Evolutionary conservation across 2,888 invertebrate genomes (phyloP).

Genomic region (Pimpla rufipes): DNA sequence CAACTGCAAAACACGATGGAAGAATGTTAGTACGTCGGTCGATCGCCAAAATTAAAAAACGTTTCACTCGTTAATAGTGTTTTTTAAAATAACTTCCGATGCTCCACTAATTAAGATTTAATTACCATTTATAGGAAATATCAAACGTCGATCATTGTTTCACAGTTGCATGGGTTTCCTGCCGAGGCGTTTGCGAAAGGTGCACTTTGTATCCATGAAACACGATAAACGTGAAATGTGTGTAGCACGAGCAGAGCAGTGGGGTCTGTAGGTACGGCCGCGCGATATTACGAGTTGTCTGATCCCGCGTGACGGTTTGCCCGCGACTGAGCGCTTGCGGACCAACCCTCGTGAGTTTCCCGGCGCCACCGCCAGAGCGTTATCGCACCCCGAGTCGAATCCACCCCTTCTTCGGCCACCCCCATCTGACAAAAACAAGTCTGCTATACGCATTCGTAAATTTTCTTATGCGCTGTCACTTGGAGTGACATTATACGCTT

Average conservation of each 20-base stretch:
- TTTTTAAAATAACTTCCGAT: neutral
- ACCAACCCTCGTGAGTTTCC: constrained; percentile 81
- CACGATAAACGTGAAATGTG: constrained; percentile 46
- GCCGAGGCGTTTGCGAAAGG: neutral
- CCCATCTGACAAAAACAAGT: constrained; percentile 53
- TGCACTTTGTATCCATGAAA: constrained; percentile 56
- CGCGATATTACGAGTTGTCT: constrained; percentile 71
- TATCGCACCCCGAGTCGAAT: constrained; percentile 73
- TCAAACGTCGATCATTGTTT: constrained; percentile 28
- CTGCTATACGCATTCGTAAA: constrained; percentile 58
- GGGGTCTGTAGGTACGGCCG: constrained; percentile 47
- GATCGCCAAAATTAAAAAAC: neutral
- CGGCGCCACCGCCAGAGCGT: constrained; percentile 78
- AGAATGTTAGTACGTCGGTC: neutral
- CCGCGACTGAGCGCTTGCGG: constrained; percentile 82
- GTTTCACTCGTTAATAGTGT: constrained; percentile 1
- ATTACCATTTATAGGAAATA: constrained; percentile 57
- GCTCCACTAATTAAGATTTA: constrained; percentile 28
- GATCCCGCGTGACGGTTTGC: constrained; percentile 79
- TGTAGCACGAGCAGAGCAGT: constrained; percentile 17
- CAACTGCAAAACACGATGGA: neutral
- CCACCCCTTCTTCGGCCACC: constrained; percentile 64
- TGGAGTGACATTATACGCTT: constrained; percentile 30
- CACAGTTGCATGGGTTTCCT: neutral
- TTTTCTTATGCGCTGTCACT: constrained; percentile 53